Evolutionary conservation across 2,113 vertebrate species (phyloP).

Genomic region (Ariopsis seemanni): DNA sequence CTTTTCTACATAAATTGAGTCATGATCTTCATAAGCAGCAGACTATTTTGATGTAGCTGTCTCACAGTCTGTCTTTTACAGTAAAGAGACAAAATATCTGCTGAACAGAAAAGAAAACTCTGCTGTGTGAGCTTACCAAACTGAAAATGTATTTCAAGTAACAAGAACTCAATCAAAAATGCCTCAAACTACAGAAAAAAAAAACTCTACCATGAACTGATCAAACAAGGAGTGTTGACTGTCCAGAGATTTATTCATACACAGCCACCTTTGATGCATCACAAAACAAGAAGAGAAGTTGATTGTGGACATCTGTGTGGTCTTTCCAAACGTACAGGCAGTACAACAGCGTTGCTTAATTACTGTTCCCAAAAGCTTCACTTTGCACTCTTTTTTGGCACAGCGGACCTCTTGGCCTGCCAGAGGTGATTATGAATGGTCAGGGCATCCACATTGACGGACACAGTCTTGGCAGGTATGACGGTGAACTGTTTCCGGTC

Average conservation of each 20-base stretch:
- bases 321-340: constrained; percentile 19
- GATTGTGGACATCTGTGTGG: constrained; percentile 50
- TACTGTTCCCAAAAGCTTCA: constrained; percentile 52
- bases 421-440: constrained; percentile 87
- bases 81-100: constrained; percentile 25
- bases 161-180: constrained; percentile 57
- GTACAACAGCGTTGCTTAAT: constrained; percentile 8
- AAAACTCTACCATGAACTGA: constrained; percentile 62
- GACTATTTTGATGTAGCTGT: constrained; percentile 18
- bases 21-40: constrained; percentile 30
- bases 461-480: constrained; percentile 90
- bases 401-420: constrained; percentile 81
- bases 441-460: constrained; percentile 85
- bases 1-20: constrained; percentile 36
- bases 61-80: constrained; percentile 28
- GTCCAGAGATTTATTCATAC: constrained; percentile 43
- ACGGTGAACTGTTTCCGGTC: constrained; percentile 87
- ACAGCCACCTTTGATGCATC: constrained; percentile 14
- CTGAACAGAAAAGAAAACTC: constrained; percentile 34
- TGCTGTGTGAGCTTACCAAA: constrained; percentile 65
- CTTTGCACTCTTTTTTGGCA: constrained; percentile 83
- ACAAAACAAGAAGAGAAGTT: constrained; percentile 34
- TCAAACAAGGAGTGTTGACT: constrained; percentile 48
- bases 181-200: constrained; percentile 34
- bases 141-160: constrained; percentile 81